Conservation (phyloP, 2,113 vertebrate species). For the Otolemur garnettii region DNA sequence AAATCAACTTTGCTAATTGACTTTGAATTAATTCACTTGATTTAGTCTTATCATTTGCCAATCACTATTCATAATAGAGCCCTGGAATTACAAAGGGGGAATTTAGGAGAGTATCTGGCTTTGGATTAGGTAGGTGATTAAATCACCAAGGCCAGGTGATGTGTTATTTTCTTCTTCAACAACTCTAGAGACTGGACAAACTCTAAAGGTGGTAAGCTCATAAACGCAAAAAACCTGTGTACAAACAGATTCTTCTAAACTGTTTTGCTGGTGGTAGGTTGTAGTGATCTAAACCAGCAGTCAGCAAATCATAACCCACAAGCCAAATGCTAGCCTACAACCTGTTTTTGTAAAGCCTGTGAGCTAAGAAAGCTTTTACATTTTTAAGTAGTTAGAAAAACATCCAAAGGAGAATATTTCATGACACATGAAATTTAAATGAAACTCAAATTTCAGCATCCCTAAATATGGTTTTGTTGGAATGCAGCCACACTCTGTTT, state of each 20-base stretch:
- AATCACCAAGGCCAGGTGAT: background rate
- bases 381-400: background rate
- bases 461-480: background rate
- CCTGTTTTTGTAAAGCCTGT: background rate
- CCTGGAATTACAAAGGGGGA: background rate
- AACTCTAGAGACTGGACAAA: background rate
- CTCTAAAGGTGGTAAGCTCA: background rate
- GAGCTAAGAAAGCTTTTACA: background rate
- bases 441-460: background rate
- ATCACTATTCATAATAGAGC: background rate
- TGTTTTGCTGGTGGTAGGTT: background rate
- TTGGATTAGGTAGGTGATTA: background rate
- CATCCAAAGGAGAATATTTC: background rate
- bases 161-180: background rate
- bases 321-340: background rate
- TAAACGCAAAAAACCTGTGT: background rate
- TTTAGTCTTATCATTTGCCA: slow-evolving; percentile 36
- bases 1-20: slow-evolving; percentile 35
- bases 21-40: background rate
- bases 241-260: background rate
- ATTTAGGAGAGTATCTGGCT: background rate
- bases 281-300: background rate
- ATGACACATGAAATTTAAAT: background rate
- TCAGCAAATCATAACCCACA: background rate
- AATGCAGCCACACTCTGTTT: background rate